phyloP scores from a whole-genome alignment of 2,113 vertebrate species.

The Nibea albiflora region DNA sequence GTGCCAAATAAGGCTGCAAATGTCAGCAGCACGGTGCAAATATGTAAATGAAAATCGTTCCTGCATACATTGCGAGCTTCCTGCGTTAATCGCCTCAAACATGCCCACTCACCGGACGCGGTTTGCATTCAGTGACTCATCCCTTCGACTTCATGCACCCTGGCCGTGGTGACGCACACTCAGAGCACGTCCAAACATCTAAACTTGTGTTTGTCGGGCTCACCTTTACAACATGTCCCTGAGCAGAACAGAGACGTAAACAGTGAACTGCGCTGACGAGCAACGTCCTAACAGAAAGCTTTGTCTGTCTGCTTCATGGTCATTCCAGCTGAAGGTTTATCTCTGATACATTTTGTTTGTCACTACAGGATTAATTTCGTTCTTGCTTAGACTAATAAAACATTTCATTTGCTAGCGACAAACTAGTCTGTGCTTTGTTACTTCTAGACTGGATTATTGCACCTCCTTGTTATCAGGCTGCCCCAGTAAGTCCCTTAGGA shows the following conservation, averaged over 20 bases:
- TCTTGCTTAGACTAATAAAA: background rate
- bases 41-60: background rate
- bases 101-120: conserved; percentile 5
- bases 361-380: background rate
- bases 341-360: background rate
- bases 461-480: no score
- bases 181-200: conserved; percentile 18
- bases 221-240: conserved; percentile 1
- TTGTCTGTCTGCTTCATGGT: background rate
- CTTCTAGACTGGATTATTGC: no score
- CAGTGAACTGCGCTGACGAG: conserved; percentile 15
- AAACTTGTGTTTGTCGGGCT: conserved; percentile 20
- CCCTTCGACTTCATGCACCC: conserved; percentile 42
- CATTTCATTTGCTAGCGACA: no score
- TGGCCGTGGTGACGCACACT: conserved; percentile 24
- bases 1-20: conserved; percentile 17
- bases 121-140: conserved; percentile 42
- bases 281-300: background rate
- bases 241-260: conserved; percentile 7
- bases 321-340: background rate
- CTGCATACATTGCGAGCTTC: conserved; percentile 5
- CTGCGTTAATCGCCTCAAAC: conserved; percentile 19
- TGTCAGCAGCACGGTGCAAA: conserved; percentile 24
- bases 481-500: no score
- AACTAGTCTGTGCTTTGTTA: no score